These are phyloP conservation scores for Thereva unica DNA, from an alignment of 2,888 invertebrate genomes.

Conservation along the genomic window DNA sequence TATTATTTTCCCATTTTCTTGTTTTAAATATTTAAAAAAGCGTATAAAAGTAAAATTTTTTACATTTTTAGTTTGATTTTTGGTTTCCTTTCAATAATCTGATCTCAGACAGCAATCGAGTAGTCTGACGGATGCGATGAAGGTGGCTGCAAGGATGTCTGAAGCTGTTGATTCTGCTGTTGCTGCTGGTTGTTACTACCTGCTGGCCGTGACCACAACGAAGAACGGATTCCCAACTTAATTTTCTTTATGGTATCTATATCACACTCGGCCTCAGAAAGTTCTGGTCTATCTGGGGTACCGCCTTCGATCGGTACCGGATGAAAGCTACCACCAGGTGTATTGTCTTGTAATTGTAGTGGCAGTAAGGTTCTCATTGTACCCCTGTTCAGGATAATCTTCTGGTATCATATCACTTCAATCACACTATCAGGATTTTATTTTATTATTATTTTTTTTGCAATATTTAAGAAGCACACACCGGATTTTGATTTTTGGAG, in stretches of 20 bases:
- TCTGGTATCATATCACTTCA: slow-evolving; percentile 44
- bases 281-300: slow-evolving; percentile 61
- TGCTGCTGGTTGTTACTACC: slow-evolving; percentile 50
- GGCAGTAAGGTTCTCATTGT: slow-evolving; percentile 68
- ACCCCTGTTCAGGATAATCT: slow-evolving; percentile 53
- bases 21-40: slow-evolving; percentile 2
- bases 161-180: slow-evolving; percentile 37
- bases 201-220: slow-evolving; percentile 70
- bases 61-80: background rate
- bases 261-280: slow-evolving; percentile 74
- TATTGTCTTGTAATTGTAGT: slow-evolving; percentile 61
- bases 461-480: slow-evolving; percentile 34
- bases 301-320: slow-evolving; percentile 48
- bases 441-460: slow-evolving; percentile 37
- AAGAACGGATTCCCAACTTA: slow-evolving; percentile 70
- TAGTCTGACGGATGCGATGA: slow-evolving; percentile 71
- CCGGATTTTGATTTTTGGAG: slow-evolving; percentile 25
- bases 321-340: slow-evolving; percentile 51
- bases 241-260: slow-evolving; percentile 74
- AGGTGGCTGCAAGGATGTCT: slow-evolving; percentile 57
- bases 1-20: background rate
- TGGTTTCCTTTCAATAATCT: slow-evolving; percentile 27
- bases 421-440: slow-evolving; percentile 42
- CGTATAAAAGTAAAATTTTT: slow-evolving; percentile 8
- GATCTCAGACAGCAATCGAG: slow-evolving; percentile 71